Percentiles rank a stretch among this genome's conserved stretches.
phyloP scores from a whole-genome alignment of 2,797 vertebrate genomes.

The Tenualosa thibaudeaui region DNA sequence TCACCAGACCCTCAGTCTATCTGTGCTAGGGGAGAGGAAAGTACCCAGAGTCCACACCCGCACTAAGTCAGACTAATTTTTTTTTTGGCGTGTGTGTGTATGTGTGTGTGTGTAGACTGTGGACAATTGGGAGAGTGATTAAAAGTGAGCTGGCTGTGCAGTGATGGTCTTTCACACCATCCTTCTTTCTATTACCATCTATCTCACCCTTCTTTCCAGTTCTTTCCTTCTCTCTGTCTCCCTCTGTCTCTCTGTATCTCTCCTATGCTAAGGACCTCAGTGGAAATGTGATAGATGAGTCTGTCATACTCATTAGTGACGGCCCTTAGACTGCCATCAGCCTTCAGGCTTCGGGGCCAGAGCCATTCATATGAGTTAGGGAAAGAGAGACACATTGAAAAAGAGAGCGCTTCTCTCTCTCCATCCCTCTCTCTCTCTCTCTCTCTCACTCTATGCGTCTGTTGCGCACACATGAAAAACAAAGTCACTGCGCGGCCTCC shows the following conservation, averaged over 20 bases:
- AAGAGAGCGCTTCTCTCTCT: neutral
- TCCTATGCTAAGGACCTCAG: conserved; percentile 41
- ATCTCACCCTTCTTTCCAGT: neutral
- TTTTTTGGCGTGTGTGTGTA: conserved; percentile 7
- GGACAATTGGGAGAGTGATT: neutral
- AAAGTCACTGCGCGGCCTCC: neutral
- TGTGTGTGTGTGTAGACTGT: neutral
- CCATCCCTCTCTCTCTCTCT: neutral
- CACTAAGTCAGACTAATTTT: neutral
- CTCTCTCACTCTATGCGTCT: neutral
- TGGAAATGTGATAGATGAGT: conserved; percentile 63
- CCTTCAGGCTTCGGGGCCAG: conserved; percentile 24
- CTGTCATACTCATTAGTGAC: conserved; percentile 61
- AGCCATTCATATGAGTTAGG: conserved; percentile 29
- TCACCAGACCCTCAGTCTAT: neutral
- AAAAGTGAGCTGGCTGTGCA: neutral
- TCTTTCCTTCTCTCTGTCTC: neutral
- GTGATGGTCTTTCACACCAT: neutral
- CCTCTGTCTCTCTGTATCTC: neutral
- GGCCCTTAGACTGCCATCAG: conserved; percentile 33
- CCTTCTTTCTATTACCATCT: neutral
- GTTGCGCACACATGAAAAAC: neutral
- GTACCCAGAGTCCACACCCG: neutral
- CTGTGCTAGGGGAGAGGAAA: neutral
- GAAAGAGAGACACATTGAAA: conserved; percentile 21